A percentile compares a stretch with the other conserved stretches of the same genome.
Evolutionary conservation across 2,888 invertebrate species (phyloP).

Genomic region (Amiota mariae): DNA sequence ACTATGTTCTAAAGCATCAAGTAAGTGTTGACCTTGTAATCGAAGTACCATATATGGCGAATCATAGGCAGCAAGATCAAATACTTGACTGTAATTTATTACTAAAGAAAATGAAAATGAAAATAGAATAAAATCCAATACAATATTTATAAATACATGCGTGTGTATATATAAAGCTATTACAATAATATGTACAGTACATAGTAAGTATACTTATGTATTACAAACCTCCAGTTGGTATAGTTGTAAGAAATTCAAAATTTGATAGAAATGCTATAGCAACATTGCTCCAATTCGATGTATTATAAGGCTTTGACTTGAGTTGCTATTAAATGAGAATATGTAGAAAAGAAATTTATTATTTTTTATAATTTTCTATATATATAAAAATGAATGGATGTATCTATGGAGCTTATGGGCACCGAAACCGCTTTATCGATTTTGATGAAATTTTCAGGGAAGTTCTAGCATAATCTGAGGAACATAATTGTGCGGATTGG

Average conservation of each 20-base stretch:
- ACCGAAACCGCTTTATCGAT: no score
- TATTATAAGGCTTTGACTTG: constrained; percentile 28
- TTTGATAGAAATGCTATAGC: constrained; percentile 37
- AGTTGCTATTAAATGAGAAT: not conserved
- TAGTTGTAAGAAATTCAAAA: constrained; percentile 31
- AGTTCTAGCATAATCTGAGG: no score
- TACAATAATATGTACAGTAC: not conserved
- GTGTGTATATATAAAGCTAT: no score
- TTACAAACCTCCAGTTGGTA: constrained; percentile 34
- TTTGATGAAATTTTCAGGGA: no score
- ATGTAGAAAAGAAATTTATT: not conserved
- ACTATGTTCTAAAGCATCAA: constrained; percentile 36
- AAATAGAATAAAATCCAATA: not conserved
- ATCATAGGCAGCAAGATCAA: constrained; percentile 35
- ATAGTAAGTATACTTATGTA: not conserved
- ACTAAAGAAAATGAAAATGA: constrained; percentile 24
- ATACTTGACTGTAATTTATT: constrained; percentile 38
- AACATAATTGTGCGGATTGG: no score
- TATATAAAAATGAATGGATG: no score
- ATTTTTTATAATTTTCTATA: no score
- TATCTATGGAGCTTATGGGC: no score
- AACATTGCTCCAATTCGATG: constrained; percentile 36
- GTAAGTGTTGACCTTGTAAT: constrained; percentile 35
- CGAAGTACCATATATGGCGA: constrained; percentile 35
- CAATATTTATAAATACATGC: no score